Base-by-base conservation (phyloP, 1,140 invertebrate genomes). In the Eulimnadia texana region DNA sequence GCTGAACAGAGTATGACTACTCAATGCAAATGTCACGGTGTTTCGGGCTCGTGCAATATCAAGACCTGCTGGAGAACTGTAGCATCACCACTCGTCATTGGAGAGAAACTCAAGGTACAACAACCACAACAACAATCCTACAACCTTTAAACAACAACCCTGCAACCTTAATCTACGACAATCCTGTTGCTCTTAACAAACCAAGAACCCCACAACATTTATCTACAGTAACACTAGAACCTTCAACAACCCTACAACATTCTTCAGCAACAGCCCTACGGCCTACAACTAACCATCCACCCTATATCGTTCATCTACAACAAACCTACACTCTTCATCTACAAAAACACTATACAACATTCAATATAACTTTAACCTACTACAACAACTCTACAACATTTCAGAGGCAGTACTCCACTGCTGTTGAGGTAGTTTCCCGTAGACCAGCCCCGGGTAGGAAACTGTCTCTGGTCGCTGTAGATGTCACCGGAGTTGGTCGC, bases 1-100 rank as follows among this genome's bases (percentile, higher is more conserved):
- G 76, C 79, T 24, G 75, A 77, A 59, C 72, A 75, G 54, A 78
- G 78, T 62, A 67, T 81, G 64, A 76, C 73, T 54, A 70, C 79
- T 51, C 77, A 82, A 66, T 84, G 82, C 70, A 84, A 84, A 67
- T 84, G 82, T 67, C 82, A 83, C 67, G 82, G 82, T 0, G 81
- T 83, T 3, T 82, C 80, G 16, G 82, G 82, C 3, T 82, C 82
- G 3, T 84, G 82, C 67, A 79, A 79, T 52, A 74, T 83, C 6
- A 75, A 80, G 50, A 84, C 82, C 1, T 84, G 82, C 66, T 84
- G 82, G 82, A 70, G 77, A 54, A 80, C 80, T 3, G 73, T 83
- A 63, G 79, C 80, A 49, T 22, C 60, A 20, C 51, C 53, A 2
- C 51, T 33, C 16, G 25, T 51, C 16, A 23, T 61, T 10, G 60